Base-by-base conservation (phyloP, 2,113 vertebrate species). In the Symphodus melops region DNA sequence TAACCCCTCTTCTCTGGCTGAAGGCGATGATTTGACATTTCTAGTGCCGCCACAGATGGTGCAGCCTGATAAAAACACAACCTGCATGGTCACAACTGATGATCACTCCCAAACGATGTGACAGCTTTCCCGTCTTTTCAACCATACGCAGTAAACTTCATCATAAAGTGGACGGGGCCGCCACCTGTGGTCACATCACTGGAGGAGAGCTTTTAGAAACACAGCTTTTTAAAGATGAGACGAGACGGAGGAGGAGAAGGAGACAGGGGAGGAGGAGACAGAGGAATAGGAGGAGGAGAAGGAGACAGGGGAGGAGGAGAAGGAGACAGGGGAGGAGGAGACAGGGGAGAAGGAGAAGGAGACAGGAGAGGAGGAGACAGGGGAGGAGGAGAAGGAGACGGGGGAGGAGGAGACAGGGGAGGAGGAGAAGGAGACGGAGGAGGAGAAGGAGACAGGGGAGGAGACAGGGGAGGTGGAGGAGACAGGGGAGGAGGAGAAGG, bases 21-120 rank as follows among this genome's bases (percentile, higher is more conserved):
- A 70, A 76, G 75, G 78, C 77, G 51, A 68, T n/a, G 9, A 37
- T 63, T 12, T 65, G 63, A 78, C 83, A 70, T 16, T 53, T 69
- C 44, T 59, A 20, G 56, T 60, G 62, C 59, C 1, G 55, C 48
- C 69, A 69, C 87, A 86, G 75, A 86, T 79, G 67, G 75, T 49
- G 28, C 44, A 21, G 65, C 10, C 8, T 28, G n/a, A 44, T 54
- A 69, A 74, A 33, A 72, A 54, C 48, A 64, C 37, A 25, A 59
- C 9, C 49, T 16, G 39, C 1, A 3, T 49, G 16, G 64, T 55
- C 46, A 48, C 20, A 37, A 53, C 33, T 10, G 49, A 71, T 1
- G 41, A 55, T n/a, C 13, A n/a, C 37, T 48, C 65, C 68, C 54
- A 46, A 39, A 72, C 11, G 20, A 10, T 66, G 48, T 25, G 39